A percentile compares a stretch with the other conserved stretches of the same genome.
Evolutionary conservation across 2,113 vertebrate species (phyloP).

Genomic region (Capreolus pygargus): DNA sequence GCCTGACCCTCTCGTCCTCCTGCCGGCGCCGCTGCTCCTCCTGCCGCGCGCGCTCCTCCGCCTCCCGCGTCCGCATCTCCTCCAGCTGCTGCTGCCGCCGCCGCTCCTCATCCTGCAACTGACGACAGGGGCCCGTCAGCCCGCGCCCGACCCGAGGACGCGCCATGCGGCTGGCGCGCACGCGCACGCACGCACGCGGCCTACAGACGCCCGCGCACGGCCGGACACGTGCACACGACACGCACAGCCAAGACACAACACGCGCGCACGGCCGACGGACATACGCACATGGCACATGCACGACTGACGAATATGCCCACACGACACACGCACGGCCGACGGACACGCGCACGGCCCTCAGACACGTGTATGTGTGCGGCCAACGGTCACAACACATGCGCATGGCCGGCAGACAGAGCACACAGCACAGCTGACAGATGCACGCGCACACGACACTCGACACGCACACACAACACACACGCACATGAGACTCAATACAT

Average conservation of each 20-base stretch:
- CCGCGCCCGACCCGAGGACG: neutral
- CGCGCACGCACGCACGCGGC: too few species aligned
- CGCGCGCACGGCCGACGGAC: too few species aligned
- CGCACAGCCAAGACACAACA: neutral
- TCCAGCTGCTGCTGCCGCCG: slow-evolving; percentile 95
- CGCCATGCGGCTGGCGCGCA: neutral
- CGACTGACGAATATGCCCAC: neutral
- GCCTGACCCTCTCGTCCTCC: slow-evolving; percentile 90
- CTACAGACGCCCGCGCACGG: neutral
- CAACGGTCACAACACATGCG: too few species aligned
- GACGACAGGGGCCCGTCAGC: slow-evolving; percentile 40
- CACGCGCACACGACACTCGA: neutral
- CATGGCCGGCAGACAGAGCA: too few species aligned
- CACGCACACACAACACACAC: neutral
- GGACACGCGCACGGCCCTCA: too few species aligned
- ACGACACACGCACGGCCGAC: neutral
- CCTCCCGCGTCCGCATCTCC: slow-evolving; percentile 94
- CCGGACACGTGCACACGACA: too few species aligned
- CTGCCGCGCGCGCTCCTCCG: slow-evolving; percentile 92
- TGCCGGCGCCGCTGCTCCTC: slow-evolving; percentile 92
- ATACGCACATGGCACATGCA: neutral
- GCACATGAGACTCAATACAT: neutral
- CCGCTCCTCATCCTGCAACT: slow-evolving; percentile 98
- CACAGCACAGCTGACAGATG: neutral
- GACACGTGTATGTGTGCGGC: too few species aligned